Evolutionary conservation across 2,113 vertebrate species (phyloP).

Genomic region (Pycnonotus jocosus): DNA sequence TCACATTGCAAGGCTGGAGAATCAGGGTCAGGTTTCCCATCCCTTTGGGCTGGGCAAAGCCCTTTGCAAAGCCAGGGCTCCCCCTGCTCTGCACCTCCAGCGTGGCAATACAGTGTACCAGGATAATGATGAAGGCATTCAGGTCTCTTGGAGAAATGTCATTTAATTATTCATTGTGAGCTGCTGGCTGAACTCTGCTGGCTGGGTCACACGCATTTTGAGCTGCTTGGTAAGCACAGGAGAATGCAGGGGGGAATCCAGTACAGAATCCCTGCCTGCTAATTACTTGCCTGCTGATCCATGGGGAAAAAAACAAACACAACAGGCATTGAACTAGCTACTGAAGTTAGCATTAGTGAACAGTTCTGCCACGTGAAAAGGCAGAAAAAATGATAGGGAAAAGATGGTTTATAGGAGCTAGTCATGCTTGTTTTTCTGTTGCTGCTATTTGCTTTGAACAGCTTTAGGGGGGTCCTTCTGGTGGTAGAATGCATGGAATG

Average conservation of each 20-base stretch:
- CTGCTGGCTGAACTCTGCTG: neutral
- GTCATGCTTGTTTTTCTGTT: neutral
- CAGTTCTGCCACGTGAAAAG: neutral
- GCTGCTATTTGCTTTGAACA: neutral
- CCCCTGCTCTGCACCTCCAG: rapidly evolving
- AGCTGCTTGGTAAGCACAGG: neutral
- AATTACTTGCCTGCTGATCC: neutral
- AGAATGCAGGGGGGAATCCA: neutral
- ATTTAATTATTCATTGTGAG: slow-evolving; percentile 25
- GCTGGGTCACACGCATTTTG: neutral
- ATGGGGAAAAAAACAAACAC: neutral
- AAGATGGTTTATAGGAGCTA: neutral
- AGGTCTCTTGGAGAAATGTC: neutral
- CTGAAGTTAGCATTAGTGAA: neutral
- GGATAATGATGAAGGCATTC: neutral
- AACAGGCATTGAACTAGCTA: neutral
- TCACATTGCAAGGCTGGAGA: neutral
- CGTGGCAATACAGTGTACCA: neutral
- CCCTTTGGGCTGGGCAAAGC: neutral
- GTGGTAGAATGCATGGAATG: neutral
- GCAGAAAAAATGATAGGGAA: neutral
- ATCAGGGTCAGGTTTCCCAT: neutral
- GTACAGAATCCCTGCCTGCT: neutral
- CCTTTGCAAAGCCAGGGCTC: rapidly evolving
- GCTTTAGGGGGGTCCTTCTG: neutral